Conservation (phyloP, 2,113 vertebrate species). For the Malurus cyaneus region DNA sequence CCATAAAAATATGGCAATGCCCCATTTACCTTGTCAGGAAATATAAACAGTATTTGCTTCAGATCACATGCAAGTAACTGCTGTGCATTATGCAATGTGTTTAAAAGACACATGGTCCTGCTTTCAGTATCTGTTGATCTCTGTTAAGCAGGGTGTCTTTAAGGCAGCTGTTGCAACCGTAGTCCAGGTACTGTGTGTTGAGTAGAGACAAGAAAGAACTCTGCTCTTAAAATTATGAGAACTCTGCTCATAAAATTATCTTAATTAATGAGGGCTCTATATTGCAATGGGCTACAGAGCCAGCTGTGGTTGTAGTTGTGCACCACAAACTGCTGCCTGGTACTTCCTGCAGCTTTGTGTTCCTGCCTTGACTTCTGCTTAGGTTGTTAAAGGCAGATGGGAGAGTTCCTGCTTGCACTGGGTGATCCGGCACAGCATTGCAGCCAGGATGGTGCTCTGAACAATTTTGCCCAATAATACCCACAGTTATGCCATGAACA, state of each 20-base stretch:
- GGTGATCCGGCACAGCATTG: not conserved
- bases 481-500: not conserved
- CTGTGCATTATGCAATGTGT: not conserved
- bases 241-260: not conserved
- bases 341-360: not conserved
- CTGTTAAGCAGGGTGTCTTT: not conserved
- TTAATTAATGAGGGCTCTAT: not conserved
- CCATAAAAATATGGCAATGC: not conserved
- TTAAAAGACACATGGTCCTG: not conserved
- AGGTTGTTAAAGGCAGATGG: not conserved
- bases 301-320: not conserved
- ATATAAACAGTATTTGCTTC: not conserved
- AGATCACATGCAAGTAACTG: not conserved
- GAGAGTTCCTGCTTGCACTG: not conserved
- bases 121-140: not conserved
- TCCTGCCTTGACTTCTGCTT: not conserved
- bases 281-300: not conserved
- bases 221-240: not conserved
- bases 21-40: not conserved
- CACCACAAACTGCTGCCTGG: not conserved
- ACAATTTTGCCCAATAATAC: not conserved
- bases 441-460: fast-evolving
- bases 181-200: not conserved
- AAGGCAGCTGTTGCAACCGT: not conserved
- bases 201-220: not conserved